Evolutionary conservation across 2,113 vertebrate species (phyloP).

Genomic region (Ceyx cyanopectus): DNA sequence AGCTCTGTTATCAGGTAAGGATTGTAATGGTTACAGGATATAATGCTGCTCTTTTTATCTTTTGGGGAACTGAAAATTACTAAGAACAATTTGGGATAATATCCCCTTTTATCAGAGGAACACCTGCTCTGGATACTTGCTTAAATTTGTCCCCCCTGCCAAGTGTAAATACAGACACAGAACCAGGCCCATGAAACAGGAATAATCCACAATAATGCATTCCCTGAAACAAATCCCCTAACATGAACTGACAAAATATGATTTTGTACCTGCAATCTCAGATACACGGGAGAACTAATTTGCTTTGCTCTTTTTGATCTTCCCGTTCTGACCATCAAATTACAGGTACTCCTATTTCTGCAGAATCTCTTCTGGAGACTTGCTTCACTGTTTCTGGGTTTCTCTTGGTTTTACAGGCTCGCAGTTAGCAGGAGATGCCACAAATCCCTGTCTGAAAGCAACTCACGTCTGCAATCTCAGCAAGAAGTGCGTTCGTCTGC

Average conservation of each 20-base stretch:
- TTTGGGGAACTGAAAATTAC: not conserved
- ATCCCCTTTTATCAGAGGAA: not conserved
- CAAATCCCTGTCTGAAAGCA: constrained; percentile 91
- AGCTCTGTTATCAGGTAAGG: constrained; percentile 84
- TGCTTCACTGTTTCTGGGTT: not conserved
- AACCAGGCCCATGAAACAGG: not conserved
- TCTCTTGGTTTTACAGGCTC: constrained; percentile 49
- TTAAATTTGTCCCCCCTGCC: not conserved
- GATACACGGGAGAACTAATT: not conserved
- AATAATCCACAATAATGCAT: not conserved
- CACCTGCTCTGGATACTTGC: not conserved
- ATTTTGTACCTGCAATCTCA: not conserved
- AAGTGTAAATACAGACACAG: not conserved
- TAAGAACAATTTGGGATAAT: not conserved
- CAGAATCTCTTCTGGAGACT: not conserved
- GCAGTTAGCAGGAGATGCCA: constrained; percentile 30
- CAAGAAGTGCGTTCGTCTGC: constrained; percentile 89
- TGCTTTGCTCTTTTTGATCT: not conserved
- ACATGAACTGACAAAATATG: not conserved
- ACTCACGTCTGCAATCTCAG: constrained; percentile 89
- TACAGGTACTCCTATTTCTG: not conserved
- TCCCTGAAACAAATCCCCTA: not conserved
- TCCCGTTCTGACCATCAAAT: not conserved
- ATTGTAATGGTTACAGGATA: not conserved
- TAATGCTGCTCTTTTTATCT: not conserved